Conservation (phyloP, 2,888 invertebrate genomes). For the Melanostoma scalare region DNA sequence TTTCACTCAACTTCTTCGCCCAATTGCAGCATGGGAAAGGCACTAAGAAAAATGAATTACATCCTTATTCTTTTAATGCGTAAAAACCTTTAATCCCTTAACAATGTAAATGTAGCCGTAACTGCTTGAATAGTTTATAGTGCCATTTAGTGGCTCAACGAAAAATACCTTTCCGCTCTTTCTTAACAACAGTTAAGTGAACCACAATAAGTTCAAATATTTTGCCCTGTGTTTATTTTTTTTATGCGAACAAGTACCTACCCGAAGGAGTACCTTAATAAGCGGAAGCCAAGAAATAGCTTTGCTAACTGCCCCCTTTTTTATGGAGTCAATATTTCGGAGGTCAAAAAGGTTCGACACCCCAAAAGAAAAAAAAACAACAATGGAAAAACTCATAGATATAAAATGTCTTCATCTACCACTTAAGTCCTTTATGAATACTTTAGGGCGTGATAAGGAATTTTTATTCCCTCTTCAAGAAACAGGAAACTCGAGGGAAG, state of each 20-base stretch:
- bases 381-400: slow-evolving; percentile 50
- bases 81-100: too few relatives aligned
- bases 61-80: too few relatives aligned
- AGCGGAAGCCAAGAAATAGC: slow-evolving; percentile 27
- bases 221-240: slow-evolving; percentile 5
- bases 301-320: slow-evolving; percentile 40
- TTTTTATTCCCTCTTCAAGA: slow-evolving; percentile 28
- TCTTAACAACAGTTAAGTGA: slow-evolving; percentile 5
- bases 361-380: slow-evolving; percentile 23
- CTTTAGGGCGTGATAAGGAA: slow-evolving; percentile 68
- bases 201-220: slow-evolving; percentile 43
- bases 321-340: slow-evolving; percentile 19
- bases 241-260: neutral
- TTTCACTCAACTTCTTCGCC: too few relatives aligned
- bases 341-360: slow-evolving; percentile 44
- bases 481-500: neutral
- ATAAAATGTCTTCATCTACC: slow-evolving; percentile 66
- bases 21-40: too few relatives aligned
- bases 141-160: too few relatives aligned
- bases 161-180: neutral
- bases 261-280: neutral
- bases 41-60: too few relatives aligned
- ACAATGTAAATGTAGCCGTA: too few relatives aligned
- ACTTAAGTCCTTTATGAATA: slow-evolving; percentile 70
- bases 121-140: slow-evolving; percentile 14